Conservation (phyloP, 1,140 invertebrate species). For the Eulimnadia texana region DNA sequence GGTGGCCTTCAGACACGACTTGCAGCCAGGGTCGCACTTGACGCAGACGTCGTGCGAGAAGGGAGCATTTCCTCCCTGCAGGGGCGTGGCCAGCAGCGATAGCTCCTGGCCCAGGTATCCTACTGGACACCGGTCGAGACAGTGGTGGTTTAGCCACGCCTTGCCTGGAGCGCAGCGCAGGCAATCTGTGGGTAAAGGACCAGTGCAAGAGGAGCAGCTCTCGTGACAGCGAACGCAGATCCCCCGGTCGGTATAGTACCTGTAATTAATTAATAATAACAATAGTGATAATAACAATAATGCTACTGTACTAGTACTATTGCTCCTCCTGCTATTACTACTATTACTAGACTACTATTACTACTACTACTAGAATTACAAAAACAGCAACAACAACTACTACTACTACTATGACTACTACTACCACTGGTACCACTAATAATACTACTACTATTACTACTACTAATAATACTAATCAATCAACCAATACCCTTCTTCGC, state of each 20-base stretch:
- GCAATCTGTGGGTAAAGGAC: conserved; percentile 66
- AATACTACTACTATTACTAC: too few relatives aligned
- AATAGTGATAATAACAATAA: not conserved
- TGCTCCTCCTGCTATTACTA: not conserved
- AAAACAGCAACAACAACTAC: too few relatives aligned
- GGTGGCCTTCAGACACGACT: not conserved
- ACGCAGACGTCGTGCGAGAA: not conserved
- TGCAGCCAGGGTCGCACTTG: not conserved
- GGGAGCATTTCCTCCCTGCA: not conserved
- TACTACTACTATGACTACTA: too few relatives aligned
- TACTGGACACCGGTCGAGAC: not conserved
- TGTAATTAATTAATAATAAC: conserved; percentile 25
- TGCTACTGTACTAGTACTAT: not conserved
- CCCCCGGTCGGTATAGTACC: conserved; percentile 68
- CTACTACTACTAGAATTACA: not conserved
- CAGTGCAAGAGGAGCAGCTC: conserved; percentile 63
- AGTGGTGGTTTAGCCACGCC: conserved; percentile 40
- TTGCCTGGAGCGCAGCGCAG: conserved; percentile 59
- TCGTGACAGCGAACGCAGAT: conserved; percentile 64
- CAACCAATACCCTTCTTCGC: conserved; percentile 40
- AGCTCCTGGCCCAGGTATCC: not conserved
- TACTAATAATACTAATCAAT: conserved; percentile 9
- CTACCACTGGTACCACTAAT: too few relatives aligned
- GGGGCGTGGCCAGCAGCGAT: not conserved
- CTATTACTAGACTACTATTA: not conserved